Percentiles rank a stretch among this genome's conserved stretches.
phyloP scores from a whole-genome alignment of 2,113 vertebrate species.

The Macrotus californicus region DNA sequence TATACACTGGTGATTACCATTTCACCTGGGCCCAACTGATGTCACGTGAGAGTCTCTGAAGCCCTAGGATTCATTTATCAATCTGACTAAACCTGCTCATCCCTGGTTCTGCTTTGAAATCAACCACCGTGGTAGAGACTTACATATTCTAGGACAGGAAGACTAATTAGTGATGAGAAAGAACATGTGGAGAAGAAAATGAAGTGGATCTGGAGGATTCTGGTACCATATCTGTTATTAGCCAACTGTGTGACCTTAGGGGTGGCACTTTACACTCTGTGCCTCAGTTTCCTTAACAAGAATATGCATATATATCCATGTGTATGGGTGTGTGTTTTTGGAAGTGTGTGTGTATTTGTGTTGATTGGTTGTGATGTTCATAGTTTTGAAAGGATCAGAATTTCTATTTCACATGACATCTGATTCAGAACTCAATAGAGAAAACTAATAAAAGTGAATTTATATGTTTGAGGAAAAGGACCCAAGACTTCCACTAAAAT shows the following conservation, averaged over 20 bases:
- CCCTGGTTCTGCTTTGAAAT: slow-evolving; percentile 42
- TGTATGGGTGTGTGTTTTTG: neutral
- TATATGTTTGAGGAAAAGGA: neutral
- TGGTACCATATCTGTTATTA: neutral
- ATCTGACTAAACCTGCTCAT: slow-evolving; percentile 34
- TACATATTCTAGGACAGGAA: slow-evolving; percentile 35
- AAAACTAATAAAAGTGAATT: neutral
- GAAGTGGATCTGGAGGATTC: neutral
- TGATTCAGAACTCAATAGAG: neutral
- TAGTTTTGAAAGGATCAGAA: slow-evolving; percentile 7
- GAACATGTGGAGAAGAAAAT: slow-evolving; percentile 7
- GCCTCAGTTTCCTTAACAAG: neutral
- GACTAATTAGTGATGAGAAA: slow-evolving; percentile 68
- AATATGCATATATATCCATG: neutral
- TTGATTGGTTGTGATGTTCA: neutral
- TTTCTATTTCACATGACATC: neutral
- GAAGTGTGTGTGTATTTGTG: neutral
- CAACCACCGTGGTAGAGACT: slow-evolving; percentile 5
- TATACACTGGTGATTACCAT: slow-evolving; percentile 66
- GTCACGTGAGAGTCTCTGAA: slow-evolving; percentile 56
- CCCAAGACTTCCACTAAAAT: neutral
- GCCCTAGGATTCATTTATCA: slow-evolving; percentile 50
- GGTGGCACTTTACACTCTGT: neutral
- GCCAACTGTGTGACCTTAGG: neutral
- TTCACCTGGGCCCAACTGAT: slow-evolving; percentile 63